These are phyloP conservation scores for Scolopax bukidnonensis DNA, from an alignment of 2,797 vertebrate species.

Conservation along the genomic window DNA sequence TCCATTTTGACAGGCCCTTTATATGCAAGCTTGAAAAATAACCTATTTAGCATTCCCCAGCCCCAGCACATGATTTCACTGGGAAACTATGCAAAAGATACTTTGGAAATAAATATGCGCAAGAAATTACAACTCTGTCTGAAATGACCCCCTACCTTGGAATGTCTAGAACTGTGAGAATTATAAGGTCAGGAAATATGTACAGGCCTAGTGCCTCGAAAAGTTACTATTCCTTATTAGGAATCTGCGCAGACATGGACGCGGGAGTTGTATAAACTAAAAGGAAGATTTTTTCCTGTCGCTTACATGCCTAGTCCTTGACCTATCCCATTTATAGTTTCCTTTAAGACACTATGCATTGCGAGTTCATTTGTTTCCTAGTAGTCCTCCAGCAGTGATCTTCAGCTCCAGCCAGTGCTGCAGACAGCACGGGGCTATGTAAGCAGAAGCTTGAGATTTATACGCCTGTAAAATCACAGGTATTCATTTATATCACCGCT, in stretches of 20 bases:
- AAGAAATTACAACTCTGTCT: constrained; percentile 82
- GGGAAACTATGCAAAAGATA: constrained; percentile 93
- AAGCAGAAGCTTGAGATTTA: constrained; percentile 63
- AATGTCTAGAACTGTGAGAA: constrained; percentile 87
- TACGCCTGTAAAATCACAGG: constrained; percentile 58
- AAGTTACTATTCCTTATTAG: constrained; percentile 84
- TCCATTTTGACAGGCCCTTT: constrained; percentile 77
- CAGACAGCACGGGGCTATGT: constrained; percentile 47
- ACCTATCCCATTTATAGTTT: constrained; percentile 85
- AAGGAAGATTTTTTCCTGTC: constrained; percentile 75
- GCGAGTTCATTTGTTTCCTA: constrained; percentile 80
- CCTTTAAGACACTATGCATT: constrained; percentile 78
- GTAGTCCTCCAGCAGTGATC: constrained; percentile 72
- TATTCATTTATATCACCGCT: constrained; percentile 58
- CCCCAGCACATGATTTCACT: constrained; percentile 82
- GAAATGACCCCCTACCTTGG: constrained; percentile 85
- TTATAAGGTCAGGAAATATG: constrained; percentile 82
- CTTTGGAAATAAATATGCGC: constrained; percentile 92
- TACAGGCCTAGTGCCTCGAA: constrained; percentile 75
- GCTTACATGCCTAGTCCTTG: constrained; percentile 79
- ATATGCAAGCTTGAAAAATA: constrained; percentile 80
- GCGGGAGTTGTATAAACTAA: constrained; percentile 80
- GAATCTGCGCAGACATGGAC: constrained; percentile 79
- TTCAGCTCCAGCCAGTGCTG: constrained; percentile 57
- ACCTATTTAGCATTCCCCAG: constrained; percentile 77